These are phyloP conservation scores for Cydia amplana DNA, from an alignment of 1,140 invertebrate species.

Conservation along the genomic window DNA sequence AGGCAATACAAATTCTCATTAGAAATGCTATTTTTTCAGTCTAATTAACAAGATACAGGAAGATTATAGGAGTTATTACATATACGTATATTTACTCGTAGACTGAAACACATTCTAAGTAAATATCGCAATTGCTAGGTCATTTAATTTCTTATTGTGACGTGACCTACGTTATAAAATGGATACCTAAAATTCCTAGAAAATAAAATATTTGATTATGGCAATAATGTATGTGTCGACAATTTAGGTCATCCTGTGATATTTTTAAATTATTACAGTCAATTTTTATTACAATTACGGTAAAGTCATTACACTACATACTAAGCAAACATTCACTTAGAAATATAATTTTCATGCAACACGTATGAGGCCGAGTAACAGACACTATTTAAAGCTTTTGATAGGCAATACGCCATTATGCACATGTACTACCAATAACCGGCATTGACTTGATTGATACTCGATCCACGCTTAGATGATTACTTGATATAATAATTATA, in stretches of 20 bases:
- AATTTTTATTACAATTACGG: neutral
- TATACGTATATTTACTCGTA: no score
- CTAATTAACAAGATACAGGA: neutral
- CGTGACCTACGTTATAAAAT: no score
- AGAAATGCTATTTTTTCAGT: neutral
- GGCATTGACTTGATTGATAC: neutral
- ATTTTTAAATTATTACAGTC: neutral
- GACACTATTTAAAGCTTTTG: conserved; percentile 27
- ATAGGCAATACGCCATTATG: conserved; percentile 21
- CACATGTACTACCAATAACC: neutral
- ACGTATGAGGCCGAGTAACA: neutral
- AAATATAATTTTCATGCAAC: conserved; percentile 19
- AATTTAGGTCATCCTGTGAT: neutral
- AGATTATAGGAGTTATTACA: no score
- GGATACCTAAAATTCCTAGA: no score
- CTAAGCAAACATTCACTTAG: conserved; percentile 18
- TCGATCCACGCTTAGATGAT: neutral
- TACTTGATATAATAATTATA: no score
- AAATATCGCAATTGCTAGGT: no score
- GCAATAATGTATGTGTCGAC: neutral
- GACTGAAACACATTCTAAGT: no score
- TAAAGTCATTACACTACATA: neutral
- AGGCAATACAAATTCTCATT: neutral
- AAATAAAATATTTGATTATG: neutral
- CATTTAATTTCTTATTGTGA: no score